A percentile compares a stretch with the other conserved stretches of the same genome.
Conservation (phyloP, 1,140 invertebrate species). For the Zaprionus lachaisei region DNA sequence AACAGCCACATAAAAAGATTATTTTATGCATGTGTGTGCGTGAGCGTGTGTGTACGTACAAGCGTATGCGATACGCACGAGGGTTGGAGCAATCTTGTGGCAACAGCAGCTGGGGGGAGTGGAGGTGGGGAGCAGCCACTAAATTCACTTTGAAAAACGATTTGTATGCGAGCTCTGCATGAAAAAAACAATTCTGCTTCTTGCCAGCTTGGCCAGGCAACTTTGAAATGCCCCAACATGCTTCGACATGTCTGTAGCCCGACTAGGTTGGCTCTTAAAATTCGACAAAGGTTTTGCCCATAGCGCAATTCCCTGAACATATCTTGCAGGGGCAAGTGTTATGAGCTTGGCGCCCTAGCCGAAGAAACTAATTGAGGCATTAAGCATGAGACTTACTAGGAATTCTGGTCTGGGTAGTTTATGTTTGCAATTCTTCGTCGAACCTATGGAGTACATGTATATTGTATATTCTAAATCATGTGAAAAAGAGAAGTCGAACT, state of each 20-base stretch:
- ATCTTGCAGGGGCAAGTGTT: not conserved
- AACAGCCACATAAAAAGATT: constrained; percentile 81
- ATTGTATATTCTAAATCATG: not conserved
- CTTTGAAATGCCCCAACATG: not conserved
- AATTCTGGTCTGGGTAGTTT: not conserved
- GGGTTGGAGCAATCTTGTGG: not conserved
- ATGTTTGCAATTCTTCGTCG: not conserved
- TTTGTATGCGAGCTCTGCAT: constrained; percentile 49
- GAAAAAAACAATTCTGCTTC: constrained; percentile 35
- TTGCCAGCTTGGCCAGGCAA: constrained; percentile 4
- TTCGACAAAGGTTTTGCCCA: not conserved
- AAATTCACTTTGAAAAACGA: constrained; percentile 76
- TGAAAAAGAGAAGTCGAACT: not conserved
- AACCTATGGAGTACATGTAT: too few species aligned
- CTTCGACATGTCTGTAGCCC: not conserved
- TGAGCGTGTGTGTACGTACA: constrained; percentile 27
- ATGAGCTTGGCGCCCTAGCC: not conserved
- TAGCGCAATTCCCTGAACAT: not conserved
- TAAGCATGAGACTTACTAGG: not conserved
- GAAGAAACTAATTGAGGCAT: not conserved
- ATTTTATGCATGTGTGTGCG: constrained; percentile 62
- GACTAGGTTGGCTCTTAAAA: not conserved
- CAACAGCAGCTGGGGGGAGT: constrained; percentile 4
- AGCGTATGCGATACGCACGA: constrained; percentile 21
- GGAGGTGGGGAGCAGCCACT: constrained; percentile 26